A percentile compares a stretch with the other conserved stretches of the same genome.
Evolutionary conservation across 2,113 vertebrate genomes (phyloP).

Genomic region (Candoia aspera): DNA sequence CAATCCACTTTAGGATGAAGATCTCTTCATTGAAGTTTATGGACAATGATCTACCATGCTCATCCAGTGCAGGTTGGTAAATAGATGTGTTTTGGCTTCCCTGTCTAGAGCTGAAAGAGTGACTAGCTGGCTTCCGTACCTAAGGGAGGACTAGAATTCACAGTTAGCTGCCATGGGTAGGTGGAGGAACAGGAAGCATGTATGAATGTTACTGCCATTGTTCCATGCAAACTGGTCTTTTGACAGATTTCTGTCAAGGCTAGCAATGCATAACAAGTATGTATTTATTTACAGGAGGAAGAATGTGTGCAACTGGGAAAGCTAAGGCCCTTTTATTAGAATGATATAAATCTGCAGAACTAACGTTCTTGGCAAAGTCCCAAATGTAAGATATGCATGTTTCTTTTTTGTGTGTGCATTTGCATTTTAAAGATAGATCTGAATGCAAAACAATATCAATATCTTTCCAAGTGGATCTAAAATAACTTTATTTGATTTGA

Average conservation of each 20-base stretch:
- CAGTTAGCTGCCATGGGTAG: background rate
- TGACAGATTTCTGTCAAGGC: slow-evolving; percentile 64
- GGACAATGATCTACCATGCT: background rate
- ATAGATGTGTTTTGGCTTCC: background rate
- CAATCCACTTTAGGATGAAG: background rate
- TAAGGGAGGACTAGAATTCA: background rate
- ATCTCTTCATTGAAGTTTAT: background rate
- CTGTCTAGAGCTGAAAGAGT: background rate
- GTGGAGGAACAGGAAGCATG: background rate
- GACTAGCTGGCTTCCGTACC: background rate
- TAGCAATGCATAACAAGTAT: slow-evolving; percentile 55
- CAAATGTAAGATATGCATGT: slow-evolving; percentile 56
- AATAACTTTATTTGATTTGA: slow-evolving; percentile 63
- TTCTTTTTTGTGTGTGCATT: slow-evolving; percentile 25
- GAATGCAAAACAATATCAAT: slow-evolving; percentile 27
- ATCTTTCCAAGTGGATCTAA: slow-evolving; percentile 49
- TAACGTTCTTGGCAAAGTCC: slow-evolving; percentile 68
- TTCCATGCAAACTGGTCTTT: slow-evolving; percentile 57
- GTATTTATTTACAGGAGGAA: slow-evolving; percentile 68
- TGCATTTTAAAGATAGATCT: slow-evolving; percentile 56
- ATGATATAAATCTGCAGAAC: slow-evolving; percentile 57
- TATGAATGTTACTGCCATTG: slow-evolving; percentile 52
- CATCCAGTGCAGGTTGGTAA: background rate
- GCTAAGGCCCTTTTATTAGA: slow-evolving; percentile 45
- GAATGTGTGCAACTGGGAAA: slow-evolving; percentile 49